Base-by-base conservation (phyloP, 2,797 vertebrate genomes). In the Acipenser oxyrinchus region DNA sequence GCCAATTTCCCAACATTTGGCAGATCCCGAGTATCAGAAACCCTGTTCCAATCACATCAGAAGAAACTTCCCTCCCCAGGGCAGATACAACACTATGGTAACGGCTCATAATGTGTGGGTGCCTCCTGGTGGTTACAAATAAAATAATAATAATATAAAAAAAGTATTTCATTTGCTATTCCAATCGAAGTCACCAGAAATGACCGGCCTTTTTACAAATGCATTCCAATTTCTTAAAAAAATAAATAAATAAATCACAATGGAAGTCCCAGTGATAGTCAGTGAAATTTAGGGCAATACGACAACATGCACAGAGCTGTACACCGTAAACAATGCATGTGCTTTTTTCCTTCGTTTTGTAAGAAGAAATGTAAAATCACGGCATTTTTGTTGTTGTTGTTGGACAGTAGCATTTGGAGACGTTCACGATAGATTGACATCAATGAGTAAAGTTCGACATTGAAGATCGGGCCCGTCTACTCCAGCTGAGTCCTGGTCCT, bases 381-480 rank as follows among this genome's bases (percentile, higher is more conserved):
- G 66, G 13, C 49, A 48, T 13, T 69, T 10, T 65, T 63, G 8
- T 11, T 55, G 7, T 7, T 9, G 11, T 48, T 58, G 51, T 11
- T 48, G 48, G 58, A 61, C 23, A 6, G 49, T 50, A 37, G 23
- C 23, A 37, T 37, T 37, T 37, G 23, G 23, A 3, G 23, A 37
- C 4, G 48, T 66, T 67, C 60, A 55, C 48, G 23, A 52, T 51
- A 13, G 37, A 53, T 6, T 12, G 51, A 53, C 8, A 50, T 95
- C 89, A 96, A 81, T 90, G 95, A 74, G 90, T 81, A 68, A 95
- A 95, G 15, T 91, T 92, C 53, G 92, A 90, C 89, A 93, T 90
- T 78, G 95, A 94, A 7, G 93, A 92, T 69, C 92, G 87, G 75
- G 84, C 81, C 77, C 92, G 88, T 48, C 91, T 84, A 78, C 80